Base-by-base conservation (phyloP, 2,888 invertebrate genomes). In the Oxyscelio sp. region DNA sequence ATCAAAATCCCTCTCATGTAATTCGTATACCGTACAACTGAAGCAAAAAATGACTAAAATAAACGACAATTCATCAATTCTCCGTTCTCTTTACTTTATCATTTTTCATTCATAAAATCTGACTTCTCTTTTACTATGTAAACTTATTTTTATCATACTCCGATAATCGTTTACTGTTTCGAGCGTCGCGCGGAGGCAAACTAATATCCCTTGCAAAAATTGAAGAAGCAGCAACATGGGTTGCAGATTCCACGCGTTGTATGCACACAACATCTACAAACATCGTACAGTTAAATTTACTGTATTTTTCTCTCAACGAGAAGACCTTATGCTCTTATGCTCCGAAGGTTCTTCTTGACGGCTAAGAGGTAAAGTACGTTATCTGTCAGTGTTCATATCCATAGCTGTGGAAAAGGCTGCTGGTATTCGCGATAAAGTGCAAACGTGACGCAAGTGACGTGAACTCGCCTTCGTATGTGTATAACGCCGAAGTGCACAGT, bases 371-470 rank as follows among this genome's bases (percentile, higher is more conserved):
- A 83, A 70, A 79, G 70, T 79, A 79, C 79, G 74, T 79, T 83
- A 83, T 83, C 83, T 71, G 79, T 74, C 79, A 78, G 74, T 70
- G 78, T 70, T 79, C 83, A 74, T 79, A 83, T 78, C 79, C 70
- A 66, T 59, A 59, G 68, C 73, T 70, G 78, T 73, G 61, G 71
- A 78, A 83, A 79, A 78, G 74, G 83, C 74, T 73, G 83, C 78
- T 61, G 77, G 83, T 83, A 78, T 78, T 73, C 83, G 78, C 83
- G 83, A 83, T 83, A 83, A 79, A 83, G 74, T 83, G 83, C 74
- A 79, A 78, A 83, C 80, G 83, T 80, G 85, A 83, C 83, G 77
- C 85, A 65, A 77, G 79, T 85, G 83, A 85, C 80, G 83, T 74
- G 73, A 65, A 59, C 61, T 71, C 45, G 48, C 56, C 13, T 65